Evolutionary conservation across 2,113 vertebrate genomes (phyloP).

Genomic region (Apaloderma vittatum): DNA sequence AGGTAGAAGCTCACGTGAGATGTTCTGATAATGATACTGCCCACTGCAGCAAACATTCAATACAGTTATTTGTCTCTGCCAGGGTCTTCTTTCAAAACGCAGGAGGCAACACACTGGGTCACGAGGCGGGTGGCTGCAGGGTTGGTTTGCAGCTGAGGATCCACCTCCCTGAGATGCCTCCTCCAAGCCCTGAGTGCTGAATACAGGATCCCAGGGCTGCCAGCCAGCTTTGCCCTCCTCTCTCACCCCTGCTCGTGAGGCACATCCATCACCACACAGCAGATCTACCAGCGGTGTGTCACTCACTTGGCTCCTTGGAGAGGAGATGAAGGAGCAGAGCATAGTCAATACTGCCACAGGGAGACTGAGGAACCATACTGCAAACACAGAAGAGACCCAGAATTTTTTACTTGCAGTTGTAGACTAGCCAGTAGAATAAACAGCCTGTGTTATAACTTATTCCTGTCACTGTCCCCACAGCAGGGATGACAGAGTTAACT

Average conservation of each 20-base stretch:
- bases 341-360: neutral
- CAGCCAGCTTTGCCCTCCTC: neutral
- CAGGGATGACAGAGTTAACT: neutral
- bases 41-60: neutral
- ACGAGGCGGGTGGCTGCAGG: neutral
- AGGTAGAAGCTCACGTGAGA: neutral
- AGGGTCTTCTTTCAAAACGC: neutral
- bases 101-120: neutral
- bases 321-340: neutral
- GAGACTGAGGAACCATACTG: neutral
- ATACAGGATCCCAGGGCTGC: rapidly evolving
- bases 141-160: neutral
- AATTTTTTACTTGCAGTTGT: neutral
- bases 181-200: rapidly evolving
- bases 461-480: neutral
- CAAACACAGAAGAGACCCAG: neutral
- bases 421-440: neutral
- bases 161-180: neutral
- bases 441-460: neutral
- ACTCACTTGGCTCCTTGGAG: neutral
- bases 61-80: neutral
- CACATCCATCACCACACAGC: neutral
- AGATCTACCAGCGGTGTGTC: neutral
- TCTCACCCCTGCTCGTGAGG: neutral
- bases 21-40: neutral